Evolutionary conservation across 2,888 invertebrate species (phyloP).

Genomic region (Tenodera sinensis): DNA sequence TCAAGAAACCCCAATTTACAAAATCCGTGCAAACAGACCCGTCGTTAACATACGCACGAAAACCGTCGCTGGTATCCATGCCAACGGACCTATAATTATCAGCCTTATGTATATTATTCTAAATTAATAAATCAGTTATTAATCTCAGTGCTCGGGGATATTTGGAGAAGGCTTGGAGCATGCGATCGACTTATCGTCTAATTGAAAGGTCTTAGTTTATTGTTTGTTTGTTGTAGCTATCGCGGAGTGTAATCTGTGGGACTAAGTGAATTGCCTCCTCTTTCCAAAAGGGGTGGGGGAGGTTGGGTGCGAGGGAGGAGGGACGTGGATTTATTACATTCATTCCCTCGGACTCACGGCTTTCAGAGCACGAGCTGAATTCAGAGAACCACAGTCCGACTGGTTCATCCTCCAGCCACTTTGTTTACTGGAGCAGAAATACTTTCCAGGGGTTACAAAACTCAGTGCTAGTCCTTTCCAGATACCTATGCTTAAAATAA

Average conservation of each 20-base stretch:
- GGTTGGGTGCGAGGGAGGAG: background rate
- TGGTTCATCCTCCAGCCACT: background rate
- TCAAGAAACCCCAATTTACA: background rate
- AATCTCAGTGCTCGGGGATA: background rate
- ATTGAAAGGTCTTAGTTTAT: conserved; percentile 26
- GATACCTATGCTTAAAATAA: too few relatives aligned
- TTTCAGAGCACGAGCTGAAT: background rate
- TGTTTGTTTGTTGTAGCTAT: conserved; percentile 21
- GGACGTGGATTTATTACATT: conserved; percentile 9
- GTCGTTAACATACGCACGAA: background rate
- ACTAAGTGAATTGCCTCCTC: conserved; percentile 8
- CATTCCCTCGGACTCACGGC: background rate
- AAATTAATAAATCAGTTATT: conserved; percentile 24
- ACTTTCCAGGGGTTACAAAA: too few relatives aligned
- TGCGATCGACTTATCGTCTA: conserved; percentile 20
- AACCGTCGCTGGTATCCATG: background rate
- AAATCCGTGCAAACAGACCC: background rate
- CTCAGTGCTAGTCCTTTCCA: too few relatives aligned
- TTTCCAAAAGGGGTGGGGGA: background rate
- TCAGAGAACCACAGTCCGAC: conserved; percentile 1
- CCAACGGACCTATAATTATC: conserved; percentile 19
- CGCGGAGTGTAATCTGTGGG: conserved; percentile 1
- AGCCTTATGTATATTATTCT: conserved; percentile 16
- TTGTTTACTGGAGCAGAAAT: background rate
- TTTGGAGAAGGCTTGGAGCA: background rate